phyloP scores from a whole-genome alignment of 2,888 invertebrate species.

The Synanthedon myopaeformis region DNA sequence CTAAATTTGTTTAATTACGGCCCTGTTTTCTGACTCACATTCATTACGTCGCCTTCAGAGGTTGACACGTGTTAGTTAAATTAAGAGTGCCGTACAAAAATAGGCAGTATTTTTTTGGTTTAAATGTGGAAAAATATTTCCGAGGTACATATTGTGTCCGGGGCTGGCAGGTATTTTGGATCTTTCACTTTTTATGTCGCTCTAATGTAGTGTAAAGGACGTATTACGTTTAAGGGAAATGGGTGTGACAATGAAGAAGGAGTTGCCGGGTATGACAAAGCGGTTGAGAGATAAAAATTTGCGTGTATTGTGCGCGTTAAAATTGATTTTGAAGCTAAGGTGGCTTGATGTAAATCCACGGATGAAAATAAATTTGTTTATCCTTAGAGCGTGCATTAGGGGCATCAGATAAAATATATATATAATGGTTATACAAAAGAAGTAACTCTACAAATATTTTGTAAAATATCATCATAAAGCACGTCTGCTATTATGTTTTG shows the following conservation, averaged over 20 bases:
- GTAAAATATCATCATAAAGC: no score
- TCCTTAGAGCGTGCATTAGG: no score
- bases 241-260: not conserved
- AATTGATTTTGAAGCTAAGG: no score
- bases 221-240: not conserved
- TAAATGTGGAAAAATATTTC: not conserved
- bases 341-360: no score
- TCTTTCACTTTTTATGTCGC: slow-evolving; percentile 5
- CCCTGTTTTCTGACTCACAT: slow-evolving; percentile 23
- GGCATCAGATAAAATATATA: no score
- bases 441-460: no score
- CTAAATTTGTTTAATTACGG: slow-evolving; percentile 26
- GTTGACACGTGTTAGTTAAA: slow-evolving; percentile 21
- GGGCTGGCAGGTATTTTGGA: not conserved
- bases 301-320: slow-evolving; percentile 1
- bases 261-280: not conserved
- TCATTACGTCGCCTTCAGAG: slow-evolving; percentile 31
- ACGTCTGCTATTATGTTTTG: no score
- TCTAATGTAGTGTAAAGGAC: slow-evolving; percentile 8
- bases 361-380: no score
- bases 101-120: not conserved
- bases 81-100: not conserved
- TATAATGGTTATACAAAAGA: no score
- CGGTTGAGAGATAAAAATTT: not conserved
- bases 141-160: not conserved